phyloP scores from a whole-genome alignment of 2,113 vertebrate genomes.

The Turdus rufiventris region DNA sequence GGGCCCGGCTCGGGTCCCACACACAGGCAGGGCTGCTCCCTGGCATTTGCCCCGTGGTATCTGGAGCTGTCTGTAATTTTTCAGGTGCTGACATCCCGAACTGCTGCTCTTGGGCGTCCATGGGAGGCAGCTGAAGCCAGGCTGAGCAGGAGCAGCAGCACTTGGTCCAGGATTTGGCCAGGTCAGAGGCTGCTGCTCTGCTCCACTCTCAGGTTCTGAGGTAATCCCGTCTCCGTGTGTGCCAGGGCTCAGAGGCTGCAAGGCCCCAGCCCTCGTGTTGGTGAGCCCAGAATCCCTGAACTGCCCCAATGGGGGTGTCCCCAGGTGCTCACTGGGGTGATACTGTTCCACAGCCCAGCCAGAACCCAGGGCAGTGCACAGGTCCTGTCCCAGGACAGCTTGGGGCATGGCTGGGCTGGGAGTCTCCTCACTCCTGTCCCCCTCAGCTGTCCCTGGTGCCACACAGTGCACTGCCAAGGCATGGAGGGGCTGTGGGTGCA shows the following conservation, averaged over 20 bases:
- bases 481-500: conserved; percentile 38
- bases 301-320: rapidly evolving
- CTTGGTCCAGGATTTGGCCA: neutral
- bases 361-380: rapidly evolving
- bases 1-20: neutral
- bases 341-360: rapidly evolving
- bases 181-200: neutral
- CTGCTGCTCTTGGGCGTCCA: neutral
- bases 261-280: rapidly evolving
- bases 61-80: neutral
- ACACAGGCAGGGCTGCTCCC: neutral
- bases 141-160: neutral
- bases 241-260: neutral
- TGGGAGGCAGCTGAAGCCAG: neutral
- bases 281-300: neutral
- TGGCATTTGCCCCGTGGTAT: neutral
- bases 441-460: neutral
- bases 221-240: rapidly evolving
- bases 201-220: neutral
- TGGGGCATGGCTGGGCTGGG: neutral
- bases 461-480: neutral
- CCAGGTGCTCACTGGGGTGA: neutral
- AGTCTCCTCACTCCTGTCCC: neutral
- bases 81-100: neutral
- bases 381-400: neutral